phyloP scores from a whole-genome alignment of 1,140 invertebrate genomes.

The Bradynema listronoti region DNA sequence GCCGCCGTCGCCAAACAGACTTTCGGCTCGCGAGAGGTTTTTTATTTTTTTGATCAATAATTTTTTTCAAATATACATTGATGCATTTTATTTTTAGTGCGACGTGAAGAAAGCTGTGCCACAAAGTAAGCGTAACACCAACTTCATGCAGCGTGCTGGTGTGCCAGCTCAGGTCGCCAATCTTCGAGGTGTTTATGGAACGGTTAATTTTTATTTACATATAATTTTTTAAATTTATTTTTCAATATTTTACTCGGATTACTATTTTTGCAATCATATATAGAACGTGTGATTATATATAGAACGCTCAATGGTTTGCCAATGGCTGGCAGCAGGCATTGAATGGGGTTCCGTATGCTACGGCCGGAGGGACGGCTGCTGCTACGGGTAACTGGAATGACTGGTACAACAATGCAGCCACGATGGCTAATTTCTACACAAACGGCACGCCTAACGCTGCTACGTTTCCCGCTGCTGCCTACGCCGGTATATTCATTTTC shows the following conservation, averaged over 20 bases:
- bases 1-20: constrained; percentile 46
- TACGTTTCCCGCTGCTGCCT: background rate
- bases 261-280: too few relatives aligned
- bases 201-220: too few relatives aligned
- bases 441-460: background rate
- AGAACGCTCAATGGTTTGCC: constrained; percentile 15
- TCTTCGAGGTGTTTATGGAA: constrained; percentile 13
- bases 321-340: constrained; percentile 30
- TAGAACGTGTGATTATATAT: background rate
- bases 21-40: constrained; percentile 44
- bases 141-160: constrained; percentile 22
- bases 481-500: too few relatives aligned
- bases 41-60: constrained; percentile 3
- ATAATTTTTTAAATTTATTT: too few relatives aligned
- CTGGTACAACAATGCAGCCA: constrained; percentile 9
- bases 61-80: constrained; percentile 16
- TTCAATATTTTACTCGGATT: too few relatives aligned
- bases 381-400: constrained; percentile 11
- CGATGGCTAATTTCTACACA: constrained; percentile 15
- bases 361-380: background rate
- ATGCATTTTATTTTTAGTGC: constrained; percentile 42
- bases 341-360: constrained; percentile 15
- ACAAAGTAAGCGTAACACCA: constrained; percentile 48
- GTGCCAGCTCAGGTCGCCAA: constrained; percentile 7
- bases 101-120: constrained; percentile 58